Base-by-base conservation (phyloP, 2,888 invertebrate species). In the Melikaiella ostensackeni region DNA sequence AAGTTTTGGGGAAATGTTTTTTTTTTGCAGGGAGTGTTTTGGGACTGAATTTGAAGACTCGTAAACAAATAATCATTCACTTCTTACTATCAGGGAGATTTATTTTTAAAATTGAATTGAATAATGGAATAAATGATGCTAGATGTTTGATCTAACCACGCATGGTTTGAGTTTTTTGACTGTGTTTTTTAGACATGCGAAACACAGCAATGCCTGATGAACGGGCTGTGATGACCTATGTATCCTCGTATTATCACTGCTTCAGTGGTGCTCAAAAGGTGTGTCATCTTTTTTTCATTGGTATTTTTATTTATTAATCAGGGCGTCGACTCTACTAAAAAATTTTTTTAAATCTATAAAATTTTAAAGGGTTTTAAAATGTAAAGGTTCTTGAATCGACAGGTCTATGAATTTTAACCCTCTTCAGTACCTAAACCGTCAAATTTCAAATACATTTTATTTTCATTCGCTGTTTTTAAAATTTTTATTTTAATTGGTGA, bases 231-330 rank as follows among this genome's bases (percentile, higher is more conserved):
- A 99, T 99, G 99, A 99, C 99, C 89, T 99, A 99, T 94, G 99
- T 99, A 89, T 99, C 99, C 83, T 98, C 99, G 88, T 99, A 99
- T 94, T 99, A 99, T 95, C 99, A 99, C 94, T 98, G 98, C 94
- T 99, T 99, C 95, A 98, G 98, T 93, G 99, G 99, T 92, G 98
- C 98, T 91, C 98, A 99, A 94, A 99, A 99, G 99, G 99, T 99
- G 90, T 90, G 91, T 91, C 84, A 80, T 66, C 62, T 21, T 79
- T 78, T 77, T 79, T 76, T 80, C 64, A 19, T 42, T 73, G 27
- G 11, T 27, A 59, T 50, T 50, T 46, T 46, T 7, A 30, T 46
- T 27, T 70, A 16, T 11, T 11, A 55, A 9, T 4, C 9, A 55
- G 21, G 55, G 2, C 4, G 55, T 55, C 9, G 8, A 55, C 21